A percentile compares a stretch with the other conserved stretches of the same genome.
These are phyloP conservation scores for Platypus cylindrus DNA, from an alignment of 2,888 invertebrate species.

Conservation along the genomic window DNA sequence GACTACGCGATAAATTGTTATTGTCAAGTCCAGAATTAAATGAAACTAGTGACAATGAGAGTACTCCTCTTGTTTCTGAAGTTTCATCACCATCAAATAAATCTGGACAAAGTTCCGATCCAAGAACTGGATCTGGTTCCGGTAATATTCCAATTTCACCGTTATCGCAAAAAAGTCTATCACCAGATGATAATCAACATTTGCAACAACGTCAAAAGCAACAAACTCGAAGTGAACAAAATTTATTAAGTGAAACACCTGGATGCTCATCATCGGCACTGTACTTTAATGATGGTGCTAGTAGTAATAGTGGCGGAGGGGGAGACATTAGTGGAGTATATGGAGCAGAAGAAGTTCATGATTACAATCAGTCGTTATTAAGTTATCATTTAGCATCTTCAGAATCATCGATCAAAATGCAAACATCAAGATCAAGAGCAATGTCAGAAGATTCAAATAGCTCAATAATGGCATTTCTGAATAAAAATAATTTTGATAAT, in stretches of 20 bases:
- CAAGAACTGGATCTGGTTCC: slow-evolving; percentile 25
- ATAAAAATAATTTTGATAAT: too few relatives aligned
- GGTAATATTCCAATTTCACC: slow-evolving; percentile 25
- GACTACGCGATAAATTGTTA: slow-evolving; percentile 31
- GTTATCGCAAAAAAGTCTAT: slow-evolving; percentile 19
- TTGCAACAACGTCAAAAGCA: slow-evolving; percentile 15
- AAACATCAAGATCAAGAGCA: slow-evolving; percentile 21
- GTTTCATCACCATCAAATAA: slow-evolving; percentile 27
- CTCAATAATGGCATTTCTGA: slow-evolving; percentile 21
- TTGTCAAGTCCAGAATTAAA: slow-evolving; percentile 31
- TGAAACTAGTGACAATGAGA: slow-evolving; percentile 48
- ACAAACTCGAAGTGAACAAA: slow-evolving; percentile 23
- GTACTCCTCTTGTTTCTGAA: slow-evolving; percentile 50
- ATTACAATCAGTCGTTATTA: slow-evolving; percentile 4
- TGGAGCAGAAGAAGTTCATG: slow-evolving; percentile 11
- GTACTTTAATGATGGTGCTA: slow-evolving; percentile 12
- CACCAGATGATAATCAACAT: slow-evolving; percentile 19
- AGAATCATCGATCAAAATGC: slow-evolving; percentile 12
- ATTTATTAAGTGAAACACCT: slow-evolving; percentile 22
- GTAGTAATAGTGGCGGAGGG: slow-evolving; percentile 13
- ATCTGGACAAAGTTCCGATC: slow-evolving; percentile 24
- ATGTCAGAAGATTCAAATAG: slow-evolving; percentile 26
- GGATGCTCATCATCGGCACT: slow-evolving; percentile 21
- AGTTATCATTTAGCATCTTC: slow-evolving; percentile 10
- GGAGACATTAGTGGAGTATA: slow-evolving; percentile 5